A percentile compares a stretch with the other conserved stretches of the same genome.
Evolutionary conservation across 2,797 vertebrate species (phyloP).

Genomic region (Limosa lapponica): DNA sequence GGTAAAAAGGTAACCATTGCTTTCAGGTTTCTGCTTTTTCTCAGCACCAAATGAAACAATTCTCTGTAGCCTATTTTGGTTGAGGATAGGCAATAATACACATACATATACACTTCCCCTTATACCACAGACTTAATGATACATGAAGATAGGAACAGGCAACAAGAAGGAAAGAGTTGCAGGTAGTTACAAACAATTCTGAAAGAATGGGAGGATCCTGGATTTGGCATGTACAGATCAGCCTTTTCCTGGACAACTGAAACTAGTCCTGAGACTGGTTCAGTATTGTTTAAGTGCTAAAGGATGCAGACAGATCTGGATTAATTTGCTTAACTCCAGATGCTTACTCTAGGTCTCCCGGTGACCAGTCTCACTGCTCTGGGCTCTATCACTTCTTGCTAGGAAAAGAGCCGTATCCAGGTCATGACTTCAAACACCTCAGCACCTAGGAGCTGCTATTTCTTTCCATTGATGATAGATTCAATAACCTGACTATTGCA

Average conservation of each 20-base stretch:
- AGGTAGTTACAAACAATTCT: not conserved
- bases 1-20: not conserved
- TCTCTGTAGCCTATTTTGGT: not conserved
- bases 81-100: not conserved
- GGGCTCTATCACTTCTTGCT: not conserved
- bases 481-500: not conserved
- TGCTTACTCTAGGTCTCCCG: accelerated
- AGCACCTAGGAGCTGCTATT: not conserved
- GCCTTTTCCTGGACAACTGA: not conserved
- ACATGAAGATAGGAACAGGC: not conserved
- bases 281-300: not conserved
- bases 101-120: not conserved
- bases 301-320: not conserved
- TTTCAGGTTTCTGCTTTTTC: not conserved
- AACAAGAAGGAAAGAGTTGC: not conserved
- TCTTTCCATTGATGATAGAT: not conserved
- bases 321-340: not conserved
- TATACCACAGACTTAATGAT: not conserved
- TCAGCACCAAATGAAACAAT: not conserved
- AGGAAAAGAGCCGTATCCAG: not conserved
- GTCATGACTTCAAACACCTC: not conserved
- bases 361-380: not conserved
- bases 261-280: not conserved
- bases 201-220: not conserved
- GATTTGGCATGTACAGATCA: not conserved